Base-by-base conservation (phyloP, 2,888 invertebrate species). In the Ptilodon capucinus region DNA sequence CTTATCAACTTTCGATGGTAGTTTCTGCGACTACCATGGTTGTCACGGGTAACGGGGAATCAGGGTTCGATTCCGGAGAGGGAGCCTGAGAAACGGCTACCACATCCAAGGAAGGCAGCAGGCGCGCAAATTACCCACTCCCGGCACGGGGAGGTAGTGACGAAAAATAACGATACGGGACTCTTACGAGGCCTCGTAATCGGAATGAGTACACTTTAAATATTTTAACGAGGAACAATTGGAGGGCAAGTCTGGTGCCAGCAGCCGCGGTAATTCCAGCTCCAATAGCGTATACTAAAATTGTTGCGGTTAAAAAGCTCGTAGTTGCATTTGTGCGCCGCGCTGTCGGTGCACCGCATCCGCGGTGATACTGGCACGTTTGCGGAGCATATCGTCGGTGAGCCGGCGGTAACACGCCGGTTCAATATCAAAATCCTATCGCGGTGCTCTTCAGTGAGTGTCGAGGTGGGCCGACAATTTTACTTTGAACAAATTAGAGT, bases 21-120 rank as follows among this genome's bases (percentile, higher is more conserved):
- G 92, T 89, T 87, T 92, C 91, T 87, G 84, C 82, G 93, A 89
- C 92, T 93, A 93, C 92, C 93, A 92, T 93, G 93, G 93, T 92
- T 86, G 89, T 91, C 88, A 94, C 93, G 93, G 92, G 93, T 94
- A 93, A 94, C 93, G 93, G 93, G 92, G 93, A 93, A 94, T 94
- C 91, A 93, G 93, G 93, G 93, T 94, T 94, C 92, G 92, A 93
- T 93, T 93, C 93, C 92, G 93, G 92, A 93, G 93, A 93, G 92
- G 92, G 92, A 93, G 93, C 93, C 92, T 93, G 92, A 93, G 92
- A 93, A 92, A 93, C 92, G 92, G 93, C 92, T 92, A 93, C 92
- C 92, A 93, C 92, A 92, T 93, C 93, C 91, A 93, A 93, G 93
- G 93, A 93, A 92, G 93, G 92, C 92, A 92, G 93, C 93, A 93